A percentile compares a stretch with the other conserved stretches of the same genome.
Conservation (phyloP, 2,888 invertebrate genomes). For the Campoplex capitator region DNA sequence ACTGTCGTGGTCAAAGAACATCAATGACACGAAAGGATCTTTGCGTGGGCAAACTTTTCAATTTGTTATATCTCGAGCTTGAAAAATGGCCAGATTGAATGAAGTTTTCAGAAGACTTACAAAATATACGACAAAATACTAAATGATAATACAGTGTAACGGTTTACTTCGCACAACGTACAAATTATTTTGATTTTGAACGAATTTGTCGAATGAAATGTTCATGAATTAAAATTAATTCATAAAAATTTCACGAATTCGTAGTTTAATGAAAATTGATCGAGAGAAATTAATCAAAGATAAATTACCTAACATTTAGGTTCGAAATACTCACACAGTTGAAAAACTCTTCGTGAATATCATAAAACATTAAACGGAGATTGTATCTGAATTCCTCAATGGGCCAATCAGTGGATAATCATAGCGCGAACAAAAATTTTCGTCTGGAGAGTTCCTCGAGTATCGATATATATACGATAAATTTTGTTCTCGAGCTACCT, state of each 20-base stretch:
- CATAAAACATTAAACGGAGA: not conserved
- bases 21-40: constrained; percentile 73
- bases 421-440: constrained; percentile 2
- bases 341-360: not conserved
- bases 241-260: not conserved
- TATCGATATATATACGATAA: constrained; percentile 20
- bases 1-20: constrained; percentile 80
- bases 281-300: not conserved
- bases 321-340: not conserved
- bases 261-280: not conserved
- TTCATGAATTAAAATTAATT: not conserved
- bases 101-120: not conserved
- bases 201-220: too few species aligned
- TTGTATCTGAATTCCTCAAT: not conserved
- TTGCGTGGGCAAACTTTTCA: constrained; percentile 10
- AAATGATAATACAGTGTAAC: not conserved
- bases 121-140: not conserved
- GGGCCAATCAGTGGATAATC: not conserved
- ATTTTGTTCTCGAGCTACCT: not conserved
- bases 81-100: not conserved
- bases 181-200: too few species aligned
- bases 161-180: too few species aligned
- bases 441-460: constrained; percentile 15
- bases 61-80: not conserved
- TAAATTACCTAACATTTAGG: not conserved